These are phyloP conservation scores for Rhadina sibilatrix DNA, from an alignment of 2,113 vertebrate species.

Conservation along the genomic window DNA sequence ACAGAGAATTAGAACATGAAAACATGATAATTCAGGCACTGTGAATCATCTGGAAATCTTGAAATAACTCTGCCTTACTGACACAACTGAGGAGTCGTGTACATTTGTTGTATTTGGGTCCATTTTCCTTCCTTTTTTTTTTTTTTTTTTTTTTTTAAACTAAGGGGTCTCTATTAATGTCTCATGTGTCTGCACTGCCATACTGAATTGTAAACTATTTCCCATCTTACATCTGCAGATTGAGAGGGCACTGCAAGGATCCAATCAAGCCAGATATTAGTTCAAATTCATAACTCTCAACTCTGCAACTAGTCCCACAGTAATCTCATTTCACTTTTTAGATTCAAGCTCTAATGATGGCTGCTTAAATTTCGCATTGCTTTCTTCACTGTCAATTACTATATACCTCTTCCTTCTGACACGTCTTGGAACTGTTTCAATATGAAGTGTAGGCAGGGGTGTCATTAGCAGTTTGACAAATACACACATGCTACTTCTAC, in stretches of 20 bases:
- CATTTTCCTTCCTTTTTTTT: neutral
- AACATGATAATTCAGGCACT: neutral
- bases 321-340: neutral
- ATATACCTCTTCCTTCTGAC: conserved; percentile 13
- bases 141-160: neutral
- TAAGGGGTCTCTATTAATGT: neutral
- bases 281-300: conserved; percentile 22
- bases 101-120: neutral
- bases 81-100: neutral
- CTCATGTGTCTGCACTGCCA: neutral
- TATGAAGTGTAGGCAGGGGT: conserved; percentile 36
- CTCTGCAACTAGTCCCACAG: conserved; percentile 32
- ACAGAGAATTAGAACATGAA: neutral
- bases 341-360: neutral
- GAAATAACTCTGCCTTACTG: neutral
- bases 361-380: conserved; percentile 22
- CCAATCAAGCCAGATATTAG: conserved; percentile 20
- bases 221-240: neutral
- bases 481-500: conserved; percentile 1
- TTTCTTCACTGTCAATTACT: conserved; percentile 51
- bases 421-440: neutral
- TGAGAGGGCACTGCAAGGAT: neutral
- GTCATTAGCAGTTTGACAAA: conserved; percentile 35
- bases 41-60: neutral
- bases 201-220: conserved; percentile 12